These are phyloP conservation scores for Pyrrhia umbra DNA, from an alignment of 2,888 invertebrate genomes.

Conservation along the genomic window DNA sequence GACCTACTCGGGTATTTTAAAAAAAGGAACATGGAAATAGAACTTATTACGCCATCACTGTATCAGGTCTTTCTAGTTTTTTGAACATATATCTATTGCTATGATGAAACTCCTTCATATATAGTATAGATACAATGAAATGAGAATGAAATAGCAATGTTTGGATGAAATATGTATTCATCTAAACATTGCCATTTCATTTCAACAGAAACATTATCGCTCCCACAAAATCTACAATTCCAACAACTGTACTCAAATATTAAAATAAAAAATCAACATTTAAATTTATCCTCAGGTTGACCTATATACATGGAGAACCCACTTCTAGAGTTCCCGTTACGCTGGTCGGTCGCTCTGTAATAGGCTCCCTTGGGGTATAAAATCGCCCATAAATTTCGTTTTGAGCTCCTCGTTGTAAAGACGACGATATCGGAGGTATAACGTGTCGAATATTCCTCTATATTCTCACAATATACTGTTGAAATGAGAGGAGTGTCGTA, in stretches of 20 bases:
- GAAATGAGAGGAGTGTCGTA: slow-evolving; percentile 44
- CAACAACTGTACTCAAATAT: slow-evolving; percentile 53
- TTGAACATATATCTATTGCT: too few species aligned
- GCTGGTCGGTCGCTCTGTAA: slow-evolving; percentile 70
- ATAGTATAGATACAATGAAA: too few species aligned
- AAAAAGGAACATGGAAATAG: too few species aligned
- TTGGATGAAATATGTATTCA: too few species aligned
- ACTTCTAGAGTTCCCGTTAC: slow-evolving; percentile 58
- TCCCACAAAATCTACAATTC: slow-evolving; percentile 40
- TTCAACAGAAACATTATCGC: slow-evolving; percentile 17
- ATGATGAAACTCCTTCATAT: too few species aligned
- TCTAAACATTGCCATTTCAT: slow-evolving; percentile 8
- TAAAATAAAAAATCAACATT: slow-evolving; percentile 62
- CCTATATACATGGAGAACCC: slow-evolving; percentile 56
- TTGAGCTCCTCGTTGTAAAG: slow-evolving; percentile 68
- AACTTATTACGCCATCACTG: not conserved
- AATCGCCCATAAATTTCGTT: slow-evolving; percentile 83
- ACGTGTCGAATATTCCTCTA: slow-evolving; percentile 60
- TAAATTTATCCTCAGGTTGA: slow-evolving; percentile 59
- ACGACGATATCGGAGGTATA: slow-evolving; percentile 64
- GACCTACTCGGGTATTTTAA: not conserved
- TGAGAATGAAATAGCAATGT: too few species aligned
- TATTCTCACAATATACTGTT: slow-evolving; percentile 48
- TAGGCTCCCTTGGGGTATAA: slow-evolving; percentile 82
- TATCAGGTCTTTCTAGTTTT: too few species aligned